Conservation (phyloP, 1,140 invertebrate genomes). For the Physella acuta region DNA sequence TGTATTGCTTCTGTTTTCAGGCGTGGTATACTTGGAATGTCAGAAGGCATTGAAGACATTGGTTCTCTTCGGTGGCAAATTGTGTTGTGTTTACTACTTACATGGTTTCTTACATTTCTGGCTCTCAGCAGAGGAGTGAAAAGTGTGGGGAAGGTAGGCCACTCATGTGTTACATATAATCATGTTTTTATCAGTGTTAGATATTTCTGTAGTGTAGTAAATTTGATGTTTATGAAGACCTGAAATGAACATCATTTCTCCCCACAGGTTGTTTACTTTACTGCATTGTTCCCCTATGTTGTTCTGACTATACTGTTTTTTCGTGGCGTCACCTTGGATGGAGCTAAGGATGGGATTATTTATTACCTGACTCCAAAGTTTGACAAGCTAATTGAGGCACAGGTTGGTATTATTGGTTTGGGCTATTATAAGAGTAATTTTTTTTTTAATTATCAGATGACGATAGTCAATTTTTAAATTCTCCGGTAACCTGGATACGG, state of each 20-base stretch:
- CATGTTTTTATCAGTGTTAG: too few relatives aligned
- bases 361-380: slow-evolving; percentile 55
- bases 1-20: too few relatives aligned
- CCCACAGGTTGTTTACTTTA: slow-evolving; percentile 57
- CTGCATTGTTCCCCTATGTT: slow-evolving; percentile 55
- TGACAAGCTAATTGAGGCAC: slow-evolving; percentile 42
- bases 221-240: too few relatives aligned
- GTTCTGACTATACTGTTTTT: slow-evolving; percentile 54
- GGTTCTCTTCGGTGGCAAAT: slow-evolving; percentile 91
- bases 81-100: slow-evolving; percentile 81
- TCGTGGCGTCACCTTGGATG: slow-evolving; percentile 50
- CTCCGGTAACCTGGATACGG: not conserved
- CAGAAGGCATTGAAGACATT: slow-evolving; percentile 78
- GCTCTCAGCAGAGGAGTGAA: slow-evolving; percentile 98
- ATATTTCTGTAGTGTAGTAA: too few relatives aligned
- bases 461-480: not conserved
- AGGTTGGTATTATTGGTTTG: slow-evolving; percentile 35
- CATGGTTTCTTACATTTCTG: slow-evolving; percentile 94
- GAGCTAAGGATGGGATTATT: slow-evolving; percentile 47
- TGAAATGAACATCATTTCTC: too few relatives aligned
- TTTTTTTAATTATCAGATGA: too few relatives aligned
- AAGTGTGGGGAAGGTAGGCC: slow-evolving; percentile 85
- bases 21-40: slow-evolving; percentile 45
- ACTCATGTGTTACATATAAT: too few relatives aligned
- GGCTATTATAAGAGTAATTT: not conserved